Evolutionary conservation across 2,888 invertebrate species (phyloP).

Genomic region (Hypomecis punctinalis): DNA sequence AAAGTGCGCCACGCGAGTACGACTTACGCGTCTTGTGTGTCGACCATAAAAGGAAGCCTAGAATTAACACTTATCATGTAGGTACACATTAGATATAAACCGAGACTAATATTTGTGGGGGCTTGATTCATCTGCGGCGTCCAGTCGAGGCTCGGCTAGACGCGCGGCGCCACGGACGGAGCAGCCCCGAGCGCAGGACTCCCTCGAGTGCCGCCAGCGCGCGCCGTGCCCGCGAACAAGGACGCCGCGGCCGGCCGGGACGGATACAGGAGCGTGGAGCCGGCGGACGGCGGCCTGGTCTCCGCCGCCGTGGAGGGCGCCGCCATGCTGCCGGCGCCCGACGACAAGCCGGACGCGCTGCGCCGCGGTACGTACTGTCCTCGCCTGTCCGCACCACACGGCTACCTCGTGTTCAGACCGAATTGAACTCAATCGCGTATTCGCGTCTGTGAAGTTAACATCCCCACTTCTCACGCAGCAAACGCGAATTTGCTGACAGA

Average conservation of each 20-base stretch:
- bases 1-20: too few relatives aligned
- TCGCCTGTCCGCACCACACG: too few relatives aligned
- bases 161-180: background rate
- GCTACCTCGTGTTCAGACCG: too few relatives aligned
- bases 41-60: conserved; percentile 6
- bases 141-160: background rate
- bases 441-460: too few relatives aligned
- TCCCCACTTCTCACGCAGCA: too few relatives aligned
- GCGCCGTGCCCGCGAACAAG: background rate
- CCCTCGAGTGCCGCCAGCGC: too few relatives aligned
- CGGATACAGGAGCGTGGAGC: background rate
- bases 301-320: conserved; percentile 1
- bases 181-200: background rate
- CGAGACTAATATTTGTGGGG: background rate
- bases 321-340: conserved; percentile 6
- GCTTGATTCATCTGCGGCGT: background rate
- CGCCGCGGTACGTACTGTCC: background rate
- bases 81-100: background rate
- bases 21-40: background rate
- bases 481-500: too few relatives aligned
- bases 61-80: conserved; percentile 2
- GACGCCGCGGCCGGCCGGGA: background rate
- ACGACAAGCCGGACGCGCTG: conserved; percentile 6
- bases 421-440: too few relatives aligned
- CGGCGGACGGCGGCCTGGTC: background rate